Conservation (phyloP, 2,797 vertebrate species). For the Eutrigla gurnardus region DNA sequence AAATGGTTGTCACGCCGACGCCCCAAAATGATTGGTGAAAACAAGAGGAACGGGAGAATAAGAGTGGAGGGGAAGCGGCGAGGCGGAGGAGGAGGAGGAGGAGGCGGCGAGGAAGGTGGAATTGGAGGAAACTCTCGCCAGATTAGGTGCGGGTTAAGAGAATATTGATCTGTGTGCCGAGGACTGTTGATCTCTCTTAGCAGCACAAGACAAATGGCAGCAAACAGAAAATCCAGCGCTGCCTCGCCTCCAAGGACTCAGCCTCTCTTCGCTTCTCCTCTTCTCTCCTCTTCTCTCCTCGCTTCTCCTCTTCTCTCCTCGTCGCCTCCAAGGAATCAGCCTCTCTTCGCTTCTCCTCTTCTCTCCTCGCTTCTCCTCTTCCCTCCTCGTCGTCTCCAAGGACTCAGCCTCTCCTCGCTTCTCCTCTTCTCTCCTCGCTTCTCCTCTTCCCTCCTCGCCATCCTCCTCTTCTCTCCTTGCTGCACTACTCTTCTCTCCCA, state of each 20-base stretch:
- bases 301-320: no score
- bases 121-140: slow-evolving; percentile 90
- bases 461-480: no score
- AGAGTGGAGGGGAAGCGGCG: slow-evolving; percentile 74
- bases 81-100: slow-evolving; percentile 66
- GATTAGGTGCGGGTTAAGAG: slow-evolving; percentile 97
- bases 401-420: slow-evolving; percentile 77
- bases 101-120: slow-evolving; percentile 88
- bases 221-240: slow-evolving; percentile 92
- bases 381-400: slow-evolving; percentile 84
- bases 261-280: slow-evolving; percentile 37
- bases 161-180: slow-evolving; percentile 99
- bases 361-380: no score
- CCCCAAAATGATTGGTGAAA: slow-evolving; percentile 84
- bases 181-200: slow-evolving; percentile 98
- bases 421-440: not conserved
- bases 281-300: not conserved
- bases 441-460: no score
- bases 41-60: slow-evolving; percentile 79
- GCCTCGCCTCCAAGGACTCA: slow-evolving; percentile 89
- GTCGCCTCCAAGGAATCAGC: no score
- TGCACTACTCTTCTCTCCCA: no score
- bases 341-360: no score
- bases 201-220: slow-evolving; percentile 96
- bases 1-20: slow-evolving; percentile 91